Base-by-base conservation (phyloP, 2,888 invertebrate species). In the Ophion ventricosus region DNA sequence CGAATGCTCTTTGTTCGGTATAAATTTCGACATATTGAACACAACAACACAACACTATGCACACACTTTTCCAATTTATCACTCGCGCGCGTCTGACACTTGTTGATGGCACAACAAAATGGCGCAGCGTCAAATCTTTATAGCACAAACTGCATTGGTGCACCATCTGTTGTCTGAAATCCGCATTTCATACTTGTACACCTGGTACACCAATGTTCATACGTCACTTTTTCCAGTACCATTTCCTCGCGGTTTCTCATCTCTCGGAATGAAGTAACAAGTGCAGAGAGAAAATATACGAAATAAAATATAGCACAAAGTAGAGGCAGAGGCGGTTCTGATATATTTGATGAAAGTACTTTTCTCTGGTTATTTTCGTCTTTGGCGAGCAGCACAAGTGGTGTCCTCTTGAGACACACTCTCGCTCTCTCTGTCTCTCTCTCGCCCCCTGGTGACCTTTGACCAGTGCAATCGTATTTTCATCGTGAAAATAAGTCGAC, bases 401-500 rank as follows among this genome's bases (percentile, higher is more conserved):
- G 84, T 63, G 54, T 54, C 84, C 84, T 85, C 84, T 85, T 75
- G 84, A 85, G 84, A 85, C 84, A 76, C 66, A 49, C 26, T 66
- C 67, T 73, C 20, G 49, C 61, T 49, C 84, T 72, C 76, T n/a
- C n/a, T n/a, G 75, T 79, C 80, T 80, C 63, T 49, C 84, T 72
- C 76, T n/a, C n/a, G n/a, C 72, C 76, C 80, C 77, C 63, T 61
- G 63, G 73, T 20, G 72, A 82, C 82, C 84, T 85, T 85, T 85
- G 82, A 85, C 82, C 84, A 49, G 59, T 54, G 26, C 79, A 23
- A 29, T 25, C 61, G 67, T 26, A 63, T 85, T 82, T 82, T 82
- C 81, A 61, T 64, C 76, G 73, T 69, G 82, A 82, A 79, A 85
- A 85, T 82, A 82, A 85, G 82, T 85, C 73, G 76, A 85, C 82